Evolutionary conservation across 2,797 vertebrate species (phyloP).

Genomic region (Danio albolineatus): DNA sequence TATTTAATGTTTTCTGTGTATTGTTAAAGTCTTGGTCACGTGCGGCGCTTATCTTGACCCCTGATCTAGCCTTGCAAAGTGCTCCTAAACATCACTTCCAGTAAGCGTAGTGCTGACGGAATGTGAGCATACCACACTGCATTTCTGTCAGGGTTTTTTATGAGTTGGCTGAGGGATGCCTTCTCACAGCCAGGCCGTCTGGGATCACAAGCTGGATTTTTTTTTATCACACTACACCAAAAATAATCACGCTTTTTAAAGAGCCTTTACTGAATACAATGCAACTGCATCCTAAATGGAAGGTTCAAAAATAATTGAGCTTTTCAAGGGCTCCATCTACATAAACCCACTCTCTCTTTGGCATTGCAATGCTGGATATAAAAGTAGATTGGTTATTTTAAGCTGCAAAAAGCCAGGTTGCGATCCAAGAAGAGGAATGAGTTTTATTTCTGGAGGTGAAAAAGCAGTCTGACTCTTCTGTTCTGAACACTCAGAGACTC

Average conservation of each 20-base stretch:
- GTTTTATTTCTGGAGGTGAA: slow-evolving; percentile 46
- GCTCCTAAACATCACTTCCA: slow-evolving; percentile 52
- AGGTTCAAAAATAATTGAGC: slow-evolving; percentile 51
- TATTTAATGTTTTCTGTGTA: background rate
- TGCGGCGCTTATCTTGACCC: slow-evolving; percentile 35
- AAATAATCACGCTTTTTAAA: slow-evolving; percentile 62
- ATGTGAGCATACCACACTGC: slow-evolving; percentile 58
- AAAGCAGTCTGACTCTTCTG: slow-evolving; percentile 1
- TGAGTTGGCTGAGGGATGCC: slow-evolving; percentile 52
- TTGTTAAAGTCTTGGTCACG: background rate
- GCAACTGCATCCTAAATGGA: slow-evolving; percentile 53
- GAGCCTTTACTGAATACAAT: slow-evolving; percentile 59
- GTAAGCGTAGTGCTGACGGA: slow-evolving; percentile 49
- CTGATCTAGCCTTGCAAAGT: slow-evolving; percentile 47
- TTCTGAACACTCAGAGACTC: slow-evolving; percentile 8
- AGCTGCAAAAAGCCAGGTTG: slow-evolving; percentile 45
- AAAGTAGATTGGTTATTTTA: slow-evolving; percentile 61
- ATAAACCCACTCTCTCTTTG: slow-evolving; percentile 41
- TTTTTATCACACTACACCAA: slow-evolving; percentile 58
- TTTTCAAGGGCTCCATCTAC: slow-evolving; percentile 46
- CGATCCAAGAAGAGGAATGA: slow-evolving; percentile 35
- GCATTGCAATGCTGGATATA: slow-evolving; percentile 51
- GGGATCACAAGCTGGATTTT: slow-evolving; percentile 48
- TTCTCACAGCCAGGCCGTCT: slow-evolving; percentile 63
- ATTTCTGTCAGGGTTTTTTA: slow-evolving; percentile 61